Evolutionary conservation across 2,113 vertebrate species (phyloP), one percentile per base, ranked within the genome.

Genomic region (Cebus imitator): DNA sequence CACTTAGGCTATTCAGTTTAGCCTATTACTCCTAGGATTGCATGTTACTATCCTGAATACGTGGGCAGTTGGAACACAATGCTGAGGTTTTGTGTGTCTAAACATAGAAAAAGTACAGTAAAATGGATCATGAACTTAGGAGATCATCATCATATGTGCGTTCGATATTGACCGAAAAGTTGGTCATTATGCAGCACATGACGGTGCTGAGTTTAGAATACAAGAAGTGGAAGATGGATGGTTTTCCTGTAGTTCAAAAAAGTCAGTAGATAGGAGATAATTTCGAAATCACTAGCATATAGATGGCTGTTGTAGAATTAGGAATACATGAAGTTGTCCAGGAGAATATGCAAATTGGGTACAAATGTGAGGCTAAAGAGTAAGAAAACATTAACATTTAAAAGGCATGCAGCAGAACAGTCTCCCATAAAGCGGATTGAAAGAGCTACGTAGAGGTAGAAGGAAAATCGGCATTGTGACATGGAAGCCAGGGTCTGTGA

Each of bases 191-290:
- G 43, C 16, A 30, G 16, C 30, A 7, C 27, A 30, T 17, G 16
- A 76, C 7, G 2, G 27, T 30, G 35, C 12, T 50, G 35, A 72
- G 13, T 76, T 43, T 40, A 72, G 32, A 72, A 40, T 8, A 32
- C 23, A 35, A 30, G 3, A 21, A 66, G 35, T 0, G 9, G 8
- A 30, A 48, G 16, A 0, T 2, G 2, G 1, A 2, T 8, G 10
- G 2, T 55, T 66, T 64, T 5, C 13, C 4, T 25, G 3, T 20
- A 43, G 2, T 10, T 76, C 72, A n/a, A 35, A 30, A 61, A 32
- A 25, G 12, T 9, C 1, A 13, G 6, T 27, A 3, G 5, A 2
- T 2, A n/a, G 7, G 8, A 64, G 16, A 9, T 43, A 55, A 70
- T 68, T 78, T 20, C 27, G 37, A 90, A 52, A 32, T 35, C 30